phyloP scores from a whole-genome alignment of 2,113 vertebrate species.

The Sarotherodon lohbergeri region DNA sequence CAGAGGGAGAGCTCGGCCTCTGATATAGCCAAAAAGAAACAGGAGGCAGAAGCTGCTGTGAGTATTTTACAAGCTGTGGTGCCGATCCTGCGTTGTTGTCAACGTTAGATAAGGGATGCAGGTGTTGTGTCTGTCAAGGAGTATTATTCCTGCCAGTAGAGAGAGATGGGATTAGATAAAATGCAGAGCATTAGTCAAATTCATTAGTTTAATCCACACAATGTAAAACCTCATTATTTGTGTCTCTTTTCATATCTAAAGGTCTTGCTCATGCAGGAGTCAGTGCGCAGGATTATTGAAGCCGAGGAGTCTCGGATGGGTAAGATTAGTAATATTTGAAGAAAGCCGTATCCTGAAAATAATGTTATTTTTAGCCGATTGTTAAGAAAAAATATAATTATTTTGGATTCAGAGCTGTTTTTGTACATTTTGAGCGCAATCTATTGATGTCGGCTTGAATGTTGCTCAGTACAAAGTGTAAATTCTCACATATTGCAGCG shows the following conservation, averaged over 20 bases:
- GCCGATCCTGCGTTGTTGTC: neutral
- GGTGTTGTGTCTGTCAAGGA: neutral
- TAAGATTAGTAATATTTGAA: slow-evolving; percentile 60
- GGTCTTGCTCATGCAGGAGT: slow-evolving; percentile 97
- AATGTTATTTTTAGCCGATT: slow-evolving; percentile 3
- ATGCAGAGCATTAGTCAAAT: neutral
- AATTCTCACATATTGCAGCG: neutral
- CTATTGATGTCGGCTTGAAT: neutral
- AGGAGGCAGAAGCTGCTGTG: slow-evolving; percentile 92
- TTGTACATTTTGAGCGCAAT: neutral
- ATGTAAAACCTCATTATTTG: slow-evolving; percentile 8
- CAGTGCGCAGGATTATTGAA: slow-evolving; percentile 93
- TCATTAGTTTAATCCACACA: neutral
- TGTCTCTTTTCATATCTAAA: slow-evolving; percentile 51
- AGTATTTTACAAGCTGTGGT: slow-evolving; percentile 57
- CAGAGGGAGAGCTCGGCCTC: slow-evolving; percentile 85
- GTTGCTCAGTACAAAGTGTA: neutral
- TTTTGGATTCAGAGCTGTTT: neutral
- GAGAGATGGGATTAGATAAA: slow-evolving; percentile 8
- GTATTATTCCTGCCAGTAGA: neutral
- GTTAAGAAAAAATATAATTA: neutral
- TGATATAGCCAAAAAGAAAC: slow-evolving; percentile 86
- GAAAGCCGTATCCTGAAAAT: neutral
- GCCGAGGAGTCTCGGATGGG: slow-evolving; percentile 94
- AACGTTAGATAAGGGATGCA: neutral